Percentiles rank a stretch among this genome's conserved stretches.
phyloP scores from a whole-genome alignment of 2,888 invertebrate species.

The Thalpophila matura region DNA sequence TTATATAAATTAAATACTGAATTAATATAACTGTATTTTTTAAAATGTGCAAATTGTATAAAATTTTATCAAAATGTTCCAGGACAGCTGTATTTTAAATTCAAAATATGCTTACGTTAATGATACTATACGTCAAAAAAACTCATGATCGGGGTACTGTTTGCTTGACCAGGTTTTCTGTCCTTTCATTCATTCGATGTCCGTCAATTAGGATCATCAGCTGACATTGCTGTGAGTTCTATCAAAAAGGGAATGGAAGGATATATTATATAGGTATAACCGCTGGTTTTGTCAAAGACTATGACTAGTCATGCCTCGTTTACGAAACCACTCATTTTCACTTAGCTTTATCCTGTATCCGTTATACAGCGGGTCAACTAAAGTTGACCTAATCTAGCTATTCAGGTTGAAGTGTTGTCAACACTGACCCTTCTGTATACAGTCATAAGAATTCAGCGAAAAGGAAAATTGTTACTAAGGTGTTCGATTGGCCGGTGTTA shows the following conservation, averaged over 20 bases:
- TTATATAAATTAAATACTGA: no score
- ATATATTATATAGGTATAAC: background rate
- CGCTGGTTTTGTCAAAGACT: background rate
- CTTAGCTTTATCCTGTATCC: slow-evolving; percentile 34
- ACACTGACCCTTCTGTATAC: slow-evolving; percentile 28
- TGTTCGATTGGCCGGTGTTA: slow-evolving; percentile 29
- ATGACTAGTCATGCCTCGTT: background rate
- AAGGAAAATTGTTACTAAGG: slow-evolving; percentile 46
- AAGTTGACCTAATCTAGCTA: slow-evolving; percentile 45
- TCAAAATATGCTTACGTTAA: no score
- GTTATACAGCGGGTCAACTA: slow-evolving; percentile 24
- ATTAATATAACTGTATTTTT: no score
- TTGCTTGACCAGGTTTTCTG: no score
- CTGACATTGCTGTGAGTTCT: no score
- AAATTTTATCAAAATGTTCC: no score
- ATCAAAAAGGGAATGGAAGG: background rate
- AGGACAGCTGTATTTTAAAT: no score
- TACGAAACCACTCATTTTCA: slow-evolving; percentile 22
- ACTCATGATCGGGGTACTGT: no score
- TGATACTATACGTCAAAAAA: no score
- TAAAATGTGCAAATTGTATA: no score
- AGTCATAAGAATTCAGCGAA: slow-evolving; percentile 48
- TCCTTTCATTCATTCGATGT: no score
- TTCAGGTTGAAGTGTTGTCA: slow-evolving; percentile 32
- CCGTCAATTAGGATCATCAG: no score